These are phyloP conservation scores for Mormyrus hasselquistii DNA, from an alignment of 2,797 vertebrate genomes.

Conservation along the genomic window DNA sequence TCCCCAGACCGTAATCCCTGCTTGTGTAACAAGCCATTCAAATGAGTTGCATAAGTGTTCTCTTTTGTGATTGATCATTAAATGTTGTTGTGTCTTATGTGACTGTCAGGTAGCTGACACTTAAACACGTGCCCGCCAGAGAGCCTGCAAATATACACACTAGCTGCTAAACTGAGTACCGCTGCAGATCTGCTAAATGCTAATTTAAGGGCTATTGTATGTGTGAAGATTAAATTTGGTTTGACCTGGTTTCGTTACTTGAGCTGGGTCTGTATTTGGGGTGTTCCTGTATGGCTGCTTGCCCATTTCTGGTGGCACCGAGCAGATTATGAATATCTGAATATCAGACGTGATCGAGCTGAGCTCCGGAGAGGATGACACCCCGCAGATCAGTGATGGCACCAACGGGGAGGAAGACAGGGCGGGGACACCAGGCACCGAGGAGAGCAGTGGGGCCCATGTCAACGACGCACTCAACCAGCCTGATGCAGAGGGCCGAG, in stretches of 20 bases:
- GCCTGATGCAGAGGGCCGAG: constrained; percentile 79
- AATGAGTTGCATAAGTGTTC: constrained; percentile 53
- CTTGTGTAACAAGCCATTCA: constrained; percentile 64
- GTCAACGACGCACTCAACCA: constrained; percentile 87
- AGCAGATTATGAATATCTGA: constrained; percentile 5
- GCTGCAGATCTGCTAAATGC: neutral
- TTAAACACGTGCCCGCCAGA: constrained; percentile 19
- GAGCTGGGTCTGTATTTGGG: neutral
- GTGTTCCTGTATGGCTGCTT: neutral
- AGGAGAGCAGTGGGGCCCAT: constrained; percentile 91
- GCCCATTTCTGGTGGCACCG: neutral
- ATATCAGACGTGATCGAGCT: constrained; percentile 87
- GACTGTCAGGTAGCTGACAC: neutral
- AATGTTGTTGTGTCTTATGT: constrained; percentile 10
- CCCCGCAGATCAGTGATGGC: constrained; percentile 83
- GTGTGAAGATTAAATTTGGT: neutral
- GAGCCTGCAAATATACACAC: constrained; percentile 50
- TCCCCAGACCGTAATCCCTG: constrained; percentile 56
- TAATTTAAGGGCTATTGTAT: neutral
- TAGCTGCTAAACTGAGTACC: constrained; percentile 9
- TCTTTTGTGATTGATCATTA: constrained; percentile 17
- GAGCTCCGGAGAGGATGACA: constrained; percentile 91
- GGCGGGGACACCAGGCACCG: constrained; percentile 59
- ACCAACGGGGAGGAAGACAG: constrained; percentile 72
- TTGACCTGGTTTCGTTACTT: neutral